Base-by-base conservation (phyloP, 37 sponge, comb jelly and placozoan species). In the Halichondria panicea region DNA sequence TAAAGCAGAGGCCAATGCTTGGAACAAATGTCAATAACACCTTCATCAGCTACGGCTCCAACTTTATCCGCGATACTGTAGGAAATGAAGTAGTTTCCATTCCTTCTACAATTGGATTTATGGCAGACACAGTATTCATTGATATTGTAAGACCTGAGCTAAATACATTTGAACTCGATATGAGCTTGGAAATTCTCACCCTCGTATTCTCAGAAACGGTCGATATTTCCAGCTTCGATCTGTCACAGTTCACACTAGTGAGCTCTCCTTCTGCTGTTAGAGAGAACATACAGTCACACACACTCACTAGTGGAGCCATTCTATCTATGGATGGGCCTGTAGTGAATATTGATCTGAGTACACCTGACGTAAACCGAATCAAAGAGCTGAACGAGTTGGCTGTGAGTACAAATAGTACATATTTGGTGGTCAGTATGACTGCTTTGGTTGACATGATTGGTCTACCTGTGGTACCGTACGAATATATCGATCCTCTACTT, bases 191-290 rank as follows among this genome's bases (percentile, higher is more conserved):
- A 55, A 36, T 61, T 19, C 50, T 94, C n/a, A 71, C 63, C 12
- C 79, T 94, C 24, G 77, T 62, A 40, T 94, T 90, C 77, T 84
- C 88, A 11, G 95, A 94, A 35, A 94, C 91, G 27, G 88, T 94
- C 22, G 71, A 90, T 34, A 24, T 83, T 6, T 70, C 82, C 3
- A 82, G 77, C 24, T 63, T 94, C 33, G 92, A 87, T 58, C 4
- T 87, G 9, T 63, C 88, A 7, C 61, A 82, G 46, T 63, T 89
- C 37, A 82, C 82, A 8, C 69, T 91, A 9, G 68, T 73, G 7
- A 35, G 42, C 45, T 55, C 35, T 28, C 69, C 73, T 22, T 32
- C 25, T 27, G 42, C n/a, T 0, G 25, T 43, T 35, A 24, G 45
- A 13, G 58, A 61, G 28, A 36, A 84, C 15, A 42, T n/a, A 13